A percentile compares a stretch with the other conserved stretches of the same genome.
Evolutionary conservation across 2,797 vertebrate genomes (phyloP).

Genomic region (Brachyalestes nurse): DNA sequence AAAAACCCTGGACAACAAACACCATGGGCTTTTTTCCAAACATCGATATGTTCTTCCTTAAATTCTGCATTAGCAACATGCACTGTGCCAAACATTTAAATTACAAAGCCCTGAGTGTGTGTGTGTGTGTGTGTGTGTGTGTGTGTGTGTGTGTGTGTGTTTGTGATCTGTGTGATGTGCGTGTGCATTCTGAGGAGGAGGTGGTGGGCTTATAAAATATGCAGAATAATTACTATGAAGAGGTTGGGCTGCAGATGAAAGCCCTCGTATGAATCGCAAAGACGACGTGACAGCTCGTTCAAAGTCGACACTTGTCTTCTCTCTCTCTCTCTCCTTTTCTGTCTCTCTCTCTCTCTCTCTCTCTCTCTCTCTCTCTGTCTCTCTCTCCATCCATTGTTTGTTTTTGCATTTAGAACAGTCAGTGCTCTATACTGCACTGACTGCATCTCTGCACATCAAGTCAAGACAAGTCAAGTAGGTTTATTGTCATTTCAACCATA

Average conservation of each 20-base stretch:
- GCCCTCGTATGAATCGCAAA: slow-evolving; percentile 80
- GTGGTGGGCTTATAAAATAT: slow-evolving; percentile 75
- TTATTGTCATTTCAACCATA: too few relatives aligned
- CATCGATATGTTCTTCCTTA: background rate
- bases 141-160: slow-evolving; percentile 16
- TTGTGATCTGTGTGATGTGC: slow-evolving; percentile 13
- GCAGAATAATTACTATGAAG: slow-evolving; percentile 84
- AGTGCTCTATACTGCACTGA: slow-evolving; percentile 80
- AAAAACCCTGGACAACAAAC: too few relatives aligned
- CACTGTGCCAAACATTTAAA: slow-evolving; percentile 2
- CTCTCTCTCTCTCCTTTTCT: slow-evolving; percentile 7
- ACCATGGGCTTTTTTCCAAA: background rate
- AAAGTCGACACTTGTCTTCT: slow-evolving; percentile 6
- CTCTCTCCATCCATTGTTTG: slow-evolving; percentile 75
- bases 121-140: background rate
- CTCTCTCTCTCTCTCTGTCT: background rate
- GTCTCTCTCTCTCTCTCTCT: too few relatives aligned
- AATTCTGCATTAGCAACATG: background rate
- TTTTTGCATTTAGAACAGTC: slow-evolving; percentile 82
- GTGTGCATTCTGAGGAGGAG: slow-evolving; percentile 20
- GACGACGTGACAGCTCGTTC: slow-evolving; percentile 82
- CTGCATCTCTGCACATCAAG: slow-evolving; percentile 52
- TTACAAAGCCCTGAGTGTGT: background rate
- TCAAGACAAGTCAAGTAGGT: too few relatives aligned
- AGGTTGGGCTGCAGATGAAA: slow-evolving; percentile 81